Evolutionary conservation across 2,797 vertebrate genomes (phyloP), one percentile per base, ranked within the genome.

Genomic region (Hippoglossus hippoglossus): DNA sequence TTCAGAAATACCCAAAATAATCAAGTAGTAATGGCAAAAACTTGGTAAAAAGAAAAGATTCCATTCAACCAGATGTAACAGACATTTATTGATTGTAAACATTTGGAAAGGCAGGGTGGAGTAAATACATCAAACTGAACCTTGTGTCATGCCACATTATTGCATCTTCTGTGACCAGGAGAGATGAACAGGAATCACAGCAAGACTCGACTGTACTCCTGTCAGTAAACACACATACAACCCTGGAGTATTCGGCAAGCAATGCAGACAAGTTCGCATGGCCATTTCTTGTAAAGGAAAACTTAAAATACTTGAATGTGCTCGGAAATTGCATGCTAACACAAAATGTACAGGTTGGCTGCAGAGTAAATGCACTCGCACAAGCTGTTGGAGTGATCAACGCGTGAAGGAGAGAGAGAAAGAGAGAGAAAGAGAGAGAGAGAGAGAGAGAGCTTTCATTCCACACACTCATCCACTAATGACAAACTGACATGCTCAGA

Each of bases 11-110:
- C 16, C 22, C 12, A 21, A 3, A 3, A 47, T 31, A 24, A 18
- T 13, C 25, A 9, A 2, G 12, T 22, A 4, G 0, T 53, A 3
- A 53, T 4, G 1, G 10, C 0, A 41, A 64, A 46, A 39, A 24
- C 6, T 69, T 34, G 1, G 6, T 21, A 22, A 72, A 54, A 52
- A 51, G 1, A 63, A 71, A 9, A 11, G 56, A 65, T 19, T 24
- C 31, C 22, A 68, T 41, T 18, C 75, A 72, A 41, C 39, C 58
- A 18, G 52, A 51, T 75, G 87, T 88, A 86, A 91, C 77, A 92
- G 87, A 93, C 31, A 66, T 87, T 88, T 49, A 90, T 98, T 97
- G 96, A 97, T 96, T 97, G 95, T 95, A 96, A 96, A 95, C 94
- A 74, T 92, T 87, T 92, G 79, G 92, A 95, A 96, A 94, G 89